Evolutionary conservation across 2,797 vertebrate genomes (phyloP).

Genomic region (Sebastes kiyomatsui): DNA sequence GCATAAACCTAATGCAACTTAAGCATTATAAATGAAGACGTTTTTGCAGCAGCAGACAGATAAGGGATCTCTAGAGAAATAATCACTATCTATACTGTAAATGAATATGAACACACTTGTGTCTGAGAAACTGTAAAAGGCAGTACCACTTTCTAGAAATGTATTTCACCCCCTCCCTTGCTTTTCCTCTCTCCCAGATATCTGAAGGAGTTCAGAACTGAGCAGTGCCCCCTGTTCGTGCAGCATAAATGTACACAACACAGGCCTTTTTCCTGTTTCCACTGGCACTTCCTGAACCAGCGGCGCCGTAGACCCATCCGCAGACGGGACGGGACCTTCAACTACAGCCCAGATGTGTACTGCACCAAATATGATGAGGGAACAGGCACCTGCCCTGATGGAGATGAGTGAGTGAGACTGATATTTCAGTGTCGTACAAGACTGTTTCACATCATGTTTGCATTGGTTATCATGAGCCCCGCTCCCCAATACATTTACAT

Average conservation of each 20-base stretch:
- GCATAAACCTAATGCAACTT: neutral
- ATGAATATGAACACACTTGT: neutral
- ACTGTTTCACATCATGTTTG: slow-evolving; percentile 17
- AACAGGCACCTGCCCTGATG: slow-evolving; percentile 94
- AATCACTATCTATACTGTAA: neutral
- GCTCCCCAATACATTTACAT: no score
- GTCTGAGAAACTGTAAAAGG: neutral
- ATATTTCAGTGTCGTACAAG: neutral
- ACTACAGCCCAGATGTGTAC: slow-evolving; percentile 98
- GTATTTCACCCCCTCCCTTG: neutral
- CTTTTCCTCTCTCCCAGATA: slow-evolving; percentile 82
- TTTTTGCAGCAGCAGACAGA: neutral
- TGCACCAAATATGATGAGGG: slow-evolving; percentile 98
- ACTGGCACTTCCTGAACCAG: slow-evolving; percentile 99
- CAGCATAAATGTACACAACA: slow-evolving; percentile 99
- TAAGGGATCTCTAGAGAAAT: no score
- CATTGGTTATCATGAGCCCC: no score
- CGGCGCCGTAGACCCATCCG: slow-evolving; percentile 94
- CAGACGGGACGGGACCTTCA: slow-evolving; percentile 93
- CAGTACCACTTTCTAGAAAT: neutral
- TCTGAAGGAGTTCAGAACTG: slow-evolving; percentile 98
- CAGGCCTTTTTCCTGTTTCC: slow-evolving; percentile 96
- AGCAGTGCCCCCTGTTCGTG: slow-evolving; percentile 98
- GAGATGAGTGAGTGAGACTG: slow-evolving; percentile 93
- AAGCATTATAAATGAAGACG: no score